Evolutionary conservation across 2,797 vertebrate species (phyloP), one percentile per base, ranked within the genome.

Genomic region (Peromyscus melanophrys): DNA sequence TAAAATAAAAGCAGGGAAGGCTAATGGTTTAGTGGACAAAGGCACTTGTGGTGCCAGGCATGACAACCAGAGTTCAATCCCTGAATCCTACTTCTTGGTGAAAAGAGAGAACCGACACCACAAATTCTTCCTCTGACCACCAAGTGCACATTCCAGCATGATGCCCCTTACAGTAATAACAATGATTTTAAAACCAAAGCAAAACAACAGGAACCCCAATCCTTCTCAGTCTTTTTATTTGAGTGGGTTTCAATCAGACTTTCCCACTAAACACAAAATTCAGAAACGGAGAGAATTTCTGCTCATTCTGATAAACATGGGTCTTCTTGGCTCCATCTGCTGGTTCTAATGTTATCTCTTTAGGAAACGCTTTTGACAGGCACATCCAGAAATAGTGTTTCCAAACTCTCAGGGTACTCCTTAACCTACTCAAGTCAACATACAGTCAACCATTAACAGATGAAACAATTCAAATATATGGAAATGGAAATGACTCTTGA

Each of bases 401-500:
- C 8, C 57, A 46, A 76, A 12, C 77, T 40, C 34, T 55, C 52
- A 52, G 25, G n/a, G 29, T 86, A 78, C 78, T 19, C 40, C 31
- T 73, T 61, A 73, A 63, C 40, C 17, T n/a, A 73, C 43, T 73
- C 43, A 88, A 71, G 40, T 61, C 57, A 57, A 89, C 65, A 61
- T 37, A 49, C 21, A 61, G 52, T 89, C 80, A 88, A 82, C 17
- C 43, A 61, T 59, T 55, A 78, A 73, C 6, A 40, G 46, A 67
- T 59, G 46, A 73, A 84, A 92, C 57, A 92, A 29, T 82, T 83
- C 19, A 87, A 92, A 93, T 46, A 83, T 52, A 83, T 12, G 67
- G 59, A 90, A 90, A 96, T 92, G 43, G 25, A 94, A 86, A 82
- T 92, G 52, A 16, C 37, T 92, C 67, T 89, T 92, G 61, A 94